Percentiles rank a stretch among this genome's conserved stretches.
Evolutionary conservation across 1,140 invertebrate species (phyloP).

Genomic region (Eriosoma lanigerum): DNA sequence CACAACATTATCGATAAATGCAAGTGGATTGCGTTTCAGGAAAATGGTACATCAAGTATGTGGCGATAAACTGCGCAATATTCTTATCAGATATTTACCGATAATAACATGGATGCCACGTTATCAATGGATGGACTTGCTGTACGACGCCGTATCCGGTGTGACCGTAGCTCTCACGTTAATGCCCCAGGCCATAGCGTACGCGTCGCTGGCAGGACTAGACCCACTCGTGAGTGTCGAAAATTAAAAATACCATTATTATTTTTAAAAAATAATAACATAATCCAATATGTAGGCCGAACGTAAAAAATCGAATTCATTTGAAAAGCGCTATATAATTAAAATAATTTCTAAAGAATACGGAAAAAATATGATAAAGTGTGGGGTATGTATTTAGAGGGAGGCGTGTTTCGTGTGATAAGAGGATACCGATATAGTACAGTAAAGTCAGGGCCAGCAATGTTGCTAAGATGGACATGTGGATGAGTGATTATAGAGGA

Average conservation of each 20-base stretch:
- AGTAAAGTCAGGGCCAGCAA: too few relatives aligned
- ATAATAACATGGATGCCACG: constrained; percentile 60
- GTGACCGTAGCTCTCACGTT: constrained; percentile 63
- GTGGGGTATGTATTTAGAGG: too few relatives aligned
- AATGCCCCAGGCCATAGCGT: constrained; percentile 76
- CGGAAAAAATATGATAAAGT: too few relatives aligned
- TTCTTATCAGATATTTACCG: constrained; percentile 57
- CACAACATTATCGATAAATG: too few relatives aligned
- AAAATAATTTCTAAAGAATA: not conserved
- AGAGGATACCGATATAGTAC: too few relatives aligned
- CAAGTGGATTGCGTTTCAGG: too few relatives aligned
- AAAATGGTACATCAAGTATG: constrained; percentile 11
- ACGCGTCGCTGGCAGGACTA: constrained; percentile 73
- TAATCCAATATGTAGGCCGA: too few relatives aligned
- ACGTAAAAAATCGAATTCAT: not conserved
- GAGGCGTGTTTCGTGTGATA: too few relatives aligned
- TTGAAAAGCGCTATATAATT: not conserved
- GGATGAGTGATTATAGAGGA: too few relatives aligned
- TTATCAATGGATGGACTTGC: constrained; percentile 58
- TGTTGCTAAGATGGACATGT: too few relatives aligned
- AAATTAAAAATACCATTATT: too few relatives aligned
- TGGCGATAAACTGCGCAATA: not conserved
- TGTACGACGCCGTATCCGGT: constrained; percentile 64
- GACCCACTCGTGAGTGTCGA: constrained; percentile 67
- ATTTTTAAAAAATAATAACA: too few relatives aligned